Conservation (phyloP, 2,888 invertebrate genomes). For the Chromoteleia sp. region DNA sequence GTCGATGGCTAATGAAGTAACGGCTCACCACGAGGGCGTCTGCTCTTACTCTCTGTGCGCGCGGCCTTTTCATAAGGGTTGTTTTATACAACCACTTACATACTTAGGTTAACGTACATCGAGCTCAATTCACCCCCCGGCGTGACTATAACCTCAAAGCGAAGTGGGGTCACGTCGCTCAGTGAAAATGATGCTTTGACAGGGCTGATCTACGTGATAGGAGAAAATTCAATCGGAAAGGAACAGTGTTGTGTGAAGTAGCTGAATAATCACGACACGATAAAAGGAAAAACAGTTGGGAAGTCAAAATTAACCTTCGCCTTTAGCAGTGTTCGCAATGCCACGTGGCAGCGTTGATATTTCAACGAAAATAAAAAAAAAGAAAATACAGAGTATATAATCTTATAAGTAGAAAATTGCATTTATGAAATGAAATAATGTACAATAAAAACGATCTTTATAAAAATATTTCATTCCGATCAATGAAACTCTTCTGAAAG, state of each 20-base stretch:
- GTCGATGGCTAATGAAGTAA: slow-evolving; percentile 76
- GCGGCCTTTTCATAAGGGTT: slow-evolving; percentile 72
- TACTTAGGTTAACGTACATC: slow-evolving; percentile 75
- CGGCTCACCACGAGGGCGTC: slow-evolving; percentile 69
- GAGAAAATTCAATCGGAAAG: slow-evolving; percentile 53
- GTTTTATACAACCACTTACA: slow-evolving; percentile 76
- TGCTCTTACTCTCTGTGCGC: slow-evolving; percentile 37
- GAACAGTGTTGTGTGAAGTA: slow-evolving; percentile 50
- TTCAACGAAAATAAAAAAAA: too few species aligned
- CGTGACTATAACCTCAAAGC: slow-evolving; percentile 70
- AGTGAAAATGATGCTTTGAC: slow-evolving; percentile 73
- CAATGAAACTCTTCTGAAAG: too few species aligned
- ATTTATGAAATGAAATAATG: too few species aligned
- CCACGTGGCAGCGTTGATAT: slow-evolving; percentile 37
- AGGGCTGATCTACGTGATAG: slow-evolving; percentile 36
- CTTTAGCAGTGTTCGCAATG: neutral
- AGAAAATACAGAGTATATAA: too few species aligned
- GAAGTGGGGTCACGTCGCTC: slow-evolving; percentile 73
- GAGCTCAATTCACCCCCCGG: slow-evolving; percentile 76
- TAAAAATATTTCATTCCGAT: too few species aligned
- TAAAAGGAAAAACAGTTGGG: slow-evolving; percentile 36
- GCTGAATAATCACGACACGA: slow-evolving; percentile 50
- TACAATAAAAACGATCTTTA: too few species aligned
- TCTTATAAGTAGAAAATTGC: too few species aligned
- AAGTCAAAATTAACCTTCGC: slow-evolving; percentile 21